Conservation (phyloP, 2,888 invertebrate species). For the Hypena proboscidalis region DNA sequence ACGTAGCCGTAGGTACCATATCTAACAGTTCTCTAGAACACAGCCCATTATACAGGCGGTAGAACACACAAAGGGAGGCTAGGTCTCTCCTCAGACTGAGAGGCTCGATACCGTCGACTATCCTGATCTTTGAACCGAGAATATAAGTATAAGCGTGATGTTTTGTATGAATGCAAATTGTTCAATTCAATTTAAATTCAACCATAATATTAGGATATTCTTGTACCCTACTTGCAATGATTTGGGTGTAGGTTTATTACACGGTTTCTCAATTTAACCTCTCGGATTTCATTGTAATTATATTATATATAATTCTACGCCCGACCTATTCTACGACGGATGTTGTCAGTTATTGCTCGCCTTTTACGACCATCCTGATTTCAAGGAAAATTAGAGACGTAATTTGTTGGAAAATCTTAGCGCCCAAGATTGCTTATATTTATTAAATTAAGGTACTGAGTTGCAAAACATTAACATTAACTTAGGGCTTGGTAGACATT, state of each 20-base stretch:
- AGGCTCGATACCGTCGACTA: no score
- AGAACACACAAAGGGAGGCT: no score
- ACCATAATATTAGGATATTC: not conserved
- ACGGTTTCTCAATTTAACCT: slow-evolving; percentile 17
- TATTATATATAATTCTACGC: slow-evolving; percentile 22
- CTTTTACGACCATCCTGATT: slow-evolving; percentile 9
- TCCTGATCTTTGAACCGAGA: no score
- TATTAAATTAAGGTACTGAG: slow-evolving; percentile 11
- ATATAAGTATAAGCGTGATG: not conserved
- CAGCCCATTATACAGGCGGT: no score
- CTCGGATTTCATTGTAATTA: slow-evolving; percentile 9
- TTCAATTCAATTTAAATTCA: not conserved
- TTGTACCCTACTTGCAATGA: slow-evolving; percentile 2
- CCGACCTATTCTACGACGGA: not conserved
- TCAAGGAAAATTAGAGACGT: slow-evolving; percentile 19
- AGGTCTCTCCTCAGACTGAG: no score
- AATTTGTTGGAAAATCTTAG: no score
- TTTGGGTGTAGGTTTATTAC: slow-evolving; percentile 4
- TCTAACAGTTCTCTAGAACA: no score
- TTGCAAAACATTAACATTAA: no score
- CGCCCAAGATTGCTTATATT: slow-evolving; percentile 19
- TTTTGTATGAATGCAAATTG: no score
- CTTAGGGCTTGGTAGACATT: no score
- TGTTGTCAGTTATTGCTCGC: slow-evolving; percentile 10
- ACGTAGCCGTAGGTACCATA: no score